Base-by-base conservation (phyloP, 1,140 invertebrate genomes). In the Gyrodactylus salaris region DNA sequence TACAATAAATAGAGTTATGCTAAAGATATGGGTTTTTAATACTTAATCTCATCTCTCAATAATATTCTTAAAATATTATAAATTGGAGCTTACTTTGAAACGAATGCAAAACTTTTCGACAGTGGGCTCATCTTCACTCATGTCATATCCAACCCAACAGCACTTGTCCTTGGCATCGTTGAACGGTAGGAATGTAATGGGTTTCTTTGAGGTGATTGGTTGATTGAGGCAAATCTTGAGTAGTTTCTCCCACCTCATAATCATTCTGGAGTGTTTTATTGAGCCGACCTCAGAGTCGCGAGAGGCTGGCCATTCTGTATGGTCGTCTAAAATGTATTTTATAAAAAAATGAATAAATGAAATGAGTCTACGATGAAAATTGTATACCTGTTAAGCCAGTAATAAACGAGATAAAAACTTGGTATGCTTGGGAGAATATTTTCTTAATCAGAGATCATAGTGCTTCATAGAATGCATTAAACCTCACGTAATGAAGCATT, bases 91-190 rank as follows among this genome's bases (percentile, higher is more conserved):
- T 69, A 69, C 68, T 2, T 16, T 2, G 23, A 69, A 69, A n/a
- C 68, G 68, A 69, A 69, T 69, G 23, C 20, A 20, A 69, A 69
- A 69, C 23, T 7, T 69, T 1, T 69, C 2, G 20, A n/a, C 7
- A 21, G 68, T 23, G 7, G 68, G 2, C 21, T 69, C 68, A n/a
- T 23, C 68, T 23, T 69, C 68, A 21, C 68, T 69, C 20, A 69
- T n/a, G 23, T 69, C 68, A 21, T 69, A n/a, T 69, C 68, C 68
- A 7, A 69, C 68, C 68, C 68, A 69, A 23, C 68, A 69, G 23
- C 20, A n/a, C 68, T 7, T 7, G 20, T 69, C 23, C 68, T n/a
- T 23, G 23, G 20, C 23, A 21, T 20, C 7, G 7, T n/a, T 69
- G 20, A n/a, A 20, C 7, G 68, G 20, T n/a, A 21, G 2, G 34